Percentiles rank a stretch among this genome's conserved stretches.
Conservation (phyloP, 2,888 invertebrate species). For the Tridacna gigas region DNA sequence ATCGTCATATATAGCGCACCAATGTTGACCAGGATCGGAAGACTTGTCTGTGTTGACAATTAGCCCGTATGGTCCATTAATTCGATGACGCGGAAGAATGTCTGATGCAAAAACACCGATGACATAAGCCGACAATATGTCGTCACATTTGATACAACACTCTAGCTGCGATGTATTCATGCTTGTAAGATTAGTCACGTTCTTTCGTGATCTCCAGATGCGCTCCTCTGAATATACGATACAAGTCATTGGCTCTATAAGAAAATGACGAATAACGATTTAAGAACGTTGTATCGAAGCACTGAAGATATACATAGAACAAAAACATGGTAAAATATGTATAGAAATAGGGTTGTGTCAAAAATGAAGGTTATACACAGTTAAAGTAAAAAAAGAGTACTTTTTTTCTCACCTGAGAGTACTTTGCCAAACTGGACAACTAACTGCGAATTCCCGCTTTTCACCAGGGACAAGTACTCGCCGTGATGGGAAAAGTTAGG, state of each 20-base stretch:
- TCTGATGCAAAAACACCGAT: slow-evolving; percentile 43
- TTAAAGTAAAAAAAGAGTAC: too few species aligned
- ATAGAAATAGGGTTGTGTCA: too few species aligned
- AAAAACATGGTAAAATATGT: too few species aligned
- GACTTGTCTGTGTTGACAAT: slow-evolving; percentile 49
- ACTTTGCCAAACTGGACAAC: slow-evolving; percentile 25
- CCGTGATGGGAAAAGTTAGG: slow-evolving; percentile 44
- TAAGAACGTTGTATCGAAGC: too few species aligned
- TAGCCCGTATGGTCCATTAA: slow-evolving; percentile 23
- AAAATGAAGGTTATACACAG: too few species aligned
- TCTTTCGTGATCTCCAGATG: slow-evolving; percentile 35
- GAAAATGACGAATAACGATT: not conserved
- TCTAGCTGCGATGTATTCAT: slow-evolving; percentile 48
- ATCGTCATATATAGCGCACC: slow-evolving; percentile 36
- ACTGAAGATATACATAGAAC: too few species aligned
- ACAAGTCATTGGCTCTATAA: slow-evolving; percentile 50
- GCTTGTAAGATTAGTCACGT: slow-evolving; percentile 26
- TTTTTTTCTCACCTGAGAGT: slow-evolving; percentile 28
- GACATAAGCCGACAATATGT: slow-evolving; percentile 1
- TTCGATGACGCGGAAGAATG: slow-evolving; percentile 10
- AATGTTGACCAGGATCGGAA: slow-evolving; percentile 36
- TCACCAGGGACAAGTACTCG: slow-evolving; percentile 32
- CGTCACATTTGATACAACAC: slow-evolving; percentile 42
- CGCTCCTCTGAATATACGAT: slow-evolving; percentile 28
- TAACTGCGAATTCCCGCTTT: slow-evolving; percentile 19